Evolutionary conservation across 2,113 vertebrate genomes (phyloP).

Genomic region (Romanogobio albipinnatus): DNA sequence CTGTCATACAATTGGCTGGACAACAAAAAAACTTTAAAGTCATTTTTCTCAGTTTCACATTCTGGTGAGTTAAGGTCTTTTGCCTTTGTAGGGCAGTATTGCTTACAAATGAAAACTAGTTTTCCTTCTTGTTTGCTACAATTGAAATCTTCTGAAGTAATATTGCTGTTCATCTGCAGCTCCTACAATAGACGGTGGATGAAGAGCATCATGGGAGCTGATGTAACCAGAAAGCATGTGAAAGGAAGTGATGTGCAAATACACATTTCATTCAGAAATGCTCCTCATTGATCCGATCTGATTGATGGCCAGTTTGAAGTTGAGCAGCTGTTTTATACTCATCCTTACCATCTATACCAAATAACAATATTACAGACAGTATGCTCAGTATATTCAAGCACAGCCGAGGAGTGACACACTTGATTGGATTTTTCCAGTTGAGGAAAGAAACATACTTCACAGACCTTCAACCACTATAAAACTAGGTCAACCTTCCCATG

Average conservation of each 20-base stretch:
- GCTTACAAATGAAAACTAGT: not conserved
- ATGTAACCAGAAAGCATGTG: not conserved
- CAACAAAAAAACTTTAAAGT: too few species aligned
- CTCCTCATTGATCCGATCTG: not conserved
- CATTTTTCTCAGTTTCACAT: too few species aligned
- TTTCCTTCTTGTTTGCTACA: not conserved
- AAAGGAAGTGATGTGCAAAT: not conserved
- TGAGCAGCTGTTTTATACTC: not conserved
- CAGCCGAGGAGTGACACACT: conserved; percentile 15
- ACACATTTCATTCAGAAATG: not conserved
- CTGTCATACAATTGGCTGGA: too few species aligned
- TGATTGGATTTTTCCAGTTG: conserved; percentile 40
- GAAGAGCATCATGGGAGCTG: not conserved
- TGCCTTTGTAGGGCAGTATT: not conserved
- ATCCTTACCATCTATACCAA: not conserved
- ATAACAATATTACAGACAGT: not conserved
- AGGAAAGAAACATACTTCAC: conserved; percentile 42
- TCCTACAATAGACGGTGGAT: not conserved
- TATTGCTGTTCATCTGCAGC: not conserved
- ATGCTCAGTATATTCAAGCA: not conserved
- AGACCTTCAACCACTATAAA: conserved; percentile 30
- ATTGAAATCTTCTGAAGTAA: not conserved
- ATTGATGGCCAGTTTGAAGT: not conserved
- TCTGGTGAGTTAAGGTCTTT: too few species aligned
- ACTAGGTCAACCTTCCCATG: conserved; percentile 44